Conservation (phyloP, 2,113 vertebrate species). For the Oxyura jamaicensis region DNA sequence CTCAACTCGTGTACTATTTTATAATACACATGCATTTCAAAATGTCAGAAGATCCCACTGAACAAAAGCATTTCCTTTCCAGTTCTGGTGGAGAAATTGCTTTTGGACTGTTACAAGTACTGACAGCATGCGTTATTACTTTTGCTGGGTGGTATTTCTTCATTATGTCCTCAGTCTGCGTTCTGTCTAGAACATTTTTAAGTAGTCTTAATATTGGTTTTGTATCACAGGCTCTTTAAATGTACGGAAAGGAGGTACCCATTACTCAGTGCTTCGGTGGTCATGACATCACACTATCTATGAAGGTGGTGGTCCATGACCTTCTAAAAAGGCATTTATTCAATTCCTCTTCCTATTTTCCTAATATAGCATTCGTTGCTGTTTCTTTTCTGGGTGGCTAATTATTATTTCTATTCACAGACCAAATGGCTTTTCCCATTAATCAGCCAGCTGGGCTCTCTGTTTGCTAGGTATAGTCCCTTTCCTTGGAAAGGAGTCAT, state of each 20-base stretch:
- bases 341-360: background rate
- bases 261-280: background rate
- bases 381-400: background rate
- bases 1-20: background rate
- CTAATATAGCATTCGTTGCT: background rate
- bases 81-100: background rate
- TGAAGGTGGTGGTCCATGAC: background rate
- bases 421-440: background rate
- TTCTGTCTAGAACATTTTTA: constrained; percentile 9
- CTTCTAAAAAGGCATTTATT: background rate
- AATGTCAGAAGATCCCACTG: background rate
- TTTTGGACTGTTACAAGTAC: constrained; percentile 1
- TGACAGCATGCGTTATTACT: constrained; percentile 13
- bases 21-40: background rate
- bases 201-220: background rate
- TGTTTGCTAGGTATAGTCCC: background rate
- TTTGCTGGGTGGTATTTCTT: constrained; percentile 10
- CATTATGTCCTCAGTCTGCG: background rate
- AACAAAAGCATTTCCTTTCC: background rate
- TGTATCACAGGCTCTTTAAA: background rate
- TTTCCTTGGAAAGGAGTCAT: background rate
- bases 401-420: background rate
- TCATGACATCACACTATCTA: rapidly evolving
- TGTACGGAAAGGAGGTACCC: background rate
- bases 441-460: background rate